Evolutionary conservation across 2,797 vertebrate species (phyloP).

Genomic region (Pangasius macronema): DNA sequence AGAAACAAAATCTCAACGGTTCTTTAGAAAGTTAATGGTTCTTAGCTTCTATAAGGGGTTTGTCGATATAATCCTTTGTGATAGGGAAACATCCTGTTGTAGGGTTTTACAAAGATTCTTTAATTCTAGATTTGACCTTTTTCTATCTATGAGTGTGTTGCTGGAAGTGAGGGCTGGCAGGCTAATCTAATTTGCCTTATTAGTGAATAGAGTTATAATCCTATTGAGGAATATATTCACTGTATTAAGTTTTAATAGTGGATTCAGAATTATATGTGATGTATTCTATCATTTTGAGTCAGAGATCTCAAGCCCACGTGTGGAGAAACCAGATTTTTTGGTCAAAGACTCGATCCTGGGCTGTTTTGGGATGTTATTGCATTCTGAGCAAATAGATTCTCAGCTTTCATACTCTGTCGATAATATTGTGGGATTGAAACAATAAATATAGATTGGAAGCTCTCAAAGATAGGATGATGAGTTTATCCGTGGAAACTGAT

Average conservation of each 20-base stretch:
- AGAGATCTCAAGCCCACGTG: not conserved
- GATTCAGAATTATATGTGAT: not conserved
- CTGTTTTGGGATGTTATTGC: not conserved
- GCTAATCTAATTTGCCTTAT: not conserved
- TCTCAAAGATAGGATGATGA: slow-evolving; percentile 26
- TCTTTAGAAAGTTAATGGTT: not conserved
- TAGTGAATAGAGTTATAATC: not conserved
- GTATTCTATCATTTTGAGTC: not conserved
- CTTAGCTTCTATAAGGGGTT: not conserved
- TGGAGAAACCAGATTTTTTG: not conserved
- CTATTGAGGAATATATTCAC: not conserved
- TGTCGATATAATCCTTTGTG: not conserved
- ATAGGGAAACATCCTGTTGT: not conserved
- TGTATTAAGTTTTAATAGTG: not conserved
- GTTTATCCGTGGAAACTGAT: slow-evolving; percentile 28
- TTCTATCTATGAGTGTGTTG: not conserved
- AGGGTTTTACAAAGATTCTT: not conserved
- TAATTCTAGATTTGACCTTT: not conserved
- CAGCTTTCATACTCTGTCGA: slow-evolving; percentile 5
- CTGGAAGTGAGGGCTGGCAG: not conserved
- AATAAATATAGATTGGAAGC: slow-evolving; percentile 30
- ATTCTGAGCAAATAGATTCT: slow-evolving; percentile 18
- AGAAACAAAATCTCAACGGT: not conserved
- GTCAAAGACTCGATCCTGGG: not conserved
- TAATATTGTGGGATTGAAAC: slow-evolving; percentile 16